Evolutionary conservation across 1,140 invertebrate genomes (phyloP), one percentile per base, ranked within the genome.

Genomic region (Atta colombica): DNA sequence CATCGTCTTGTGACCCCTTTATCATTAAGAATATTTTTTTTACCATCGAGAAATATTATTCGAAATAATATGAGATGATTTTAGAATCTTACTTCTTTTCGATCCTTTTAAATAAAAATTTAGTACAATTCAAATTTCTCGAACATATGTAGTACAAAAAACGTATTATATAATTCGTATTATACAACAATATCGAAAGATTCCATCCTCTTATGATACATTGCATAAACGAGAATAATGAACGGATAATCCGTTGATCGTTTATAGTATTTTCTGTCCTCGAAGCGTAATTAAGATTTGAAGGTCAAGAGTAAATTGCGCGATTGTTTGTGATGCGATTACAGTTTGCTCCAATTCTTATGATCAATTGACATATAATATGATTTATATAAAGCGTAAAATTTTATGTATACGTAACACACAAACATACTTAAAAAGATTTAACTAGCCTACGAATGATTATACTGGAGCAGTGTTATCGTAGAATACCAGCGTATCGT

Each of bases 281-380:
- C 39, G 12, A 61, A 60, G 2, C 18, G 18, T 31, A 84, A 74
- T 72, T 28, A 31, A 72, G 25, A 61, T 6, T 60, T 21, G 68
- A 82, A 82, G 68, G 55, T 82, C 68, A 82, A 60, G 35, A 31
- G 25, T 31, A 58, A 74, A 75, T 82, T 75, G n/a, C 68, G 12
- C 8, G 8, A 51, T 31, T 63, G 55, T 75, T 82, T 74, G 68
- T n/a, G 77, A 80, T 60, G 2, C 2, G n/a, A 51, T 75, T 31
- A 75, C 8, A 51, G 7, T 16, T 84, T 10, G 55, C 49, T 75
- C 8, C 0, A 60, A 68, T 14, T 6, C 7, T 25, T 35, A 8
- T 71, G 7, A 69, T 2, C 21, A 55, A 7, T 49, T n/a, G 2
- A 8, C 31, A 18, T 12, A n/a, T 51, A 49, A 82, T 35, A 35